These are phyloP conservation scores for Drosophila glabriapex DNA, from an alignment of 2,888 invertebrate genomes.

Conservation along the genomic window DNA sequence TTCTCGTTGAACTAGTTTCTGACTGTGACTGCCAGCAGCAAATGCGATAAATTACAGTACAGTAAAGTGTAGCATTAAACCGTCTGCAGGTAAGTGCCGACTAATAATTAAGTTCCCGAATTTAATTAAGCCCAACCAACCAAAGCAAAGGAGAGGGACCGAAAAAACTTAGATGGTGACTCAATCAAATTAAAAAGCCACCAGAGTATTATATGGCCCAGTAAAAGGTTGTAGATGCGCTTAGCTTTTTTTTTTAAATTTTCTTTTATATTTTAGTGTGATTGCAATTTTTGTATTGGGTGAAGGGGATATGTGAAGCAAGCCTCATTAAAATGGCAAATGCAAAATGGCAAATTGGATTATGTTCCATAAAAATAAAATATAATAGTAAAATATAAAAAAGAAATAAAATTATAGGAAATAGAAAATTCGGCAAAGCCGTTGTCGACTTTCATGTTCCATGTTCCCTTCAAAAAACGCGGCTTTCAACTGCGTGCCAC, in stretches of 20 bases:
- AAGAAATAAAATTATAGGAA: not conserved
- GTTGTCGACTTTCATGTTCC: slow-evolving; percentile 17
- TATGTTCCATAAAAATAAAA: slow-evolving; percentile 53
- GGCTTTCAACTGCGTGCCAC: slow-evolving; percentile 3
- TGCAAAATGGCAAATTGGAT: slow-evolving; percentile 55
- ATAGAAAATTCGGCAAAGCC: slow-evolving; percentile 35
- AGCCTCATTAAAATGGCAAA: slow-evolving; percentile 71
- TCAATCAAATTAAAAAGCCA: slow-evolving; percentile 36
- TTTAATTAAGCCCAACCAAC: slow-evolving; percentile 32
- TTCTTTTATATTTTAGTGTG: not conserved
- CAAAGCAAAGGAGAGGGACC: too few species aligned
- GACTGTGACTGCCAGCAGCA: slow-evolving; percentile 7
- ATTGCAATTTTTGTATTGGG: not conserved
- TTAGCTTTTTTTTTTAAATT: slow-evolving; percentile 5
- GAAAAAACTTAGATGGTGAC: slow-evolving; percentile 13
- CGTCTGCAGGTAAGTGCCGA: slow-evolving; percentile 39
- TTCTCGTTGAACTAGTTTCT: slow-evolving; percentile 20
- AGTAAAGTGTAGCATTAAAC: not conserved
- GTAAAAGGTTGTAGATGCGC: slow-evolving; percentile 16
- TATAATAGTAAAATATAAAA: slow-evolving; percentile 34
- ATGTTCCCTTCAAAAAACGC: not conserved
- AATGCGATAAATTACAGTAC: slow-evolving; percentile 14
- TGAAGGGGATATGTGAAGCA: slow-evolving; percentile 56
- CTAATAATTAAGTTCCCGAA: slow-evolving; percentile 35
- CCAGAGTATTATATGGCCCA: slow-evolving; percentile 3